phyloP scores from a whole-genome alignment of 1,140 invertebrate species.

The Temnothorax longispinosus region DNA sequence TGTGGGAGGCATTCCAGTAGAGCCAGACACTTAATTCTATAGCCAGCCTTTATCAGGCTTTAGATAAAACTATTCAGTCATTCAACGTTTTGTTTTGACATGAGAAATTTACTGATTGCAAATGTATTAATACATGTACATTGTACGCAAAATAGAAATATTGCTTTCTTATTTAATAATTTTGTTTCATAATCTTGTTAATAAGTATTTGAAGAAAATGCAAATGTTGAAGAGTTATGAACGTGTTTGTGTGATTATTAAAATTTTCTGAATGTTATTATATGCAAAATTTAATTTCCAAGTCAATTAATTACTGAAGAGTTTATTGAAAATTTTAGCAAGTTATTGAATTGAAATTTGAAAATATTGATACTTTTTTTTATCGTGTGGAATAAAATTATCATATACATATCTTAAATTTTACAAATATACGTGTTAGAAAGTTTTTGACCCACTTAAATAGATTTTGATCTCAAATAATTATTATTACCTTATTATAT shows the following conservation, averaged over 20 bases:
- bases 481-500: background rate
- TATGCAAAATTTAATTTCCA: background rate
- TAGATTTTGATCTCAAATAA: background rate
- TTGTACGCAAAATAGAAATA: background rate
- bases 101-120: conserved; percentile 20
- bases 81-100: conserved; percentile 38
- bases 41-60: conserved; percentile 24
- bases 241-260: conserved; percentile 10
- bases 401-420: background rate
- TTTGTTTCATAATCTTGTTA: background rate
- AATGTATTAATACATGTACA: conserved; percentile 18
- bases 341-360: background rate
- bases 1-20: conserved; percentile 71
- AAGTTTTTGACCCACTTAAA: background rate
- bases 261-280: background rate
- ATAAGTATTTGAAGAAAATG: background rate
- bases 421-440: background rate
- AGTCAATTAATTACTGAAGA: background rate
- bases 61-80: conserved; percentile 27
- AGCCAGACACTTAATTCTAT: conserved; percentile 58
- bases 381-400: conserved; percentile 13
- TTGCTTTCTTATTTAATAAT: background rate
- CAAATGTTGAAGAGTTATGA: background rate
- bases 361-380: background rate
- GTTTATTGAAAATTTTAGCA: background rate